Percentiles rank a stretch among this genome's conserved stretches.
Evolutionary conservation across 1,140 invertebrate genomes (phyloP).

Genomic region (Telenomus remus): DNA sequence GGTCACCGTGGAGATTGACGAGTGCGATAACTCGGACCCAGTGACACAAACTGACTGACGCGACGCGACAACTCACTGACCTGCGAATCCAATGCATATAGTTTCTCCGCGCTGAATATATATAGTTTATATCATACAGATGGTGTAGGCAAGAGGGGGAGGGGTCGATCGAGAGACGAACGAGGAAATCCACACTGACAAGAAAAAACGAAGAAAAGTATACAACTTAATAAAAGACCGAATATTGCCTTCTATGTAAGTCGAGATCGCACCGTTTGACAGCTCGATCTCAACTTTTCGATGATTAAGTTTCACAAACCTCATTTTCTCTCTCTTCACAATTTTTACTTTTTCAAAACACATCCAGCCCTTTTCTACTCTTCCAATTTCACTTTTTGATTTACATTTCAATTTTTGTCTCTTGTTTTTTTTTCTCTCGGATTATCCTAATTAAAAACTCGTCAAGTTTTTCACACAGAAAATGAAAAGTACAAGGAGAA

Average conservation of each 20-base stretch:
- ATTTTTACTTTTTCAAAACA: too few relatives aligned
- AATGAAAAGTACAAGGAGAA: neutral
- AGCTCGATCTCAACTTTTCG: slow-evolving; percentile 19
- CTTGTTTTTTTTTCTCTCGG: too few relatives aligned
- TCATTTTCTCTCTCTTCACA: too few relatives aligned
- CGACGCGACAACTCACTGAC: slow-evolving; percentile 74
- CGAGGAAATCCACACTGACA: slow-evolving; percentile 53
- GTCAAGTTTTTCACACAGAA: neutral
- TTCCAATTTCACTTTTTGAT: too few relatives aligned
- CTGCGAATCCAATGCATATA: slow-evolving; percentile 74
- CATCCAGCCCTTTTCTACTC: too few relatives aligned
- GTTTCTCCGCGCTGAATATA: slow-evolving; percentile 55
- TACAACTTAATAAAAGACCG: slow-evolving; percentile 42
- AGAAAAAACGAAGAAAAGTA: slow-evolving; percentile 59
- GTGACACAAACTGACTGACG: slow-evolving; percentile 61
- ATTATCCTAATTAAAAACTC: too few relatives aligned
- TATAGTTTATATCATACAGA: slow-evolving; percentile 4
- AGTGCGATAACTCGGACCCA: slow-evolving; percentile 70
- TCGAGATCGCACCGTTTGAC: slow-evolving; percentile 27
- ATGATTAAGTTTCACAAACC: neutral
- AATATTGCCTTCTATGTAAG: slow-evolving; percentile 44
- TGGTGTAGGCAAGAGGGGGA: slow-evolving; percentile 11
- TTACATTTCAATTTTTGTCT: too few relatives aligned
- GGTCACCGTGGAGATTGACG: slow-evolving; percentile 73
- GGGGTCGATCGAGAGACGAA: slow-evolving; percentile 49